These are phyloP conservation scores for Zaprionus vittiger DNA, from an alignment of 1,140 invertebrate genomes.

Conservation along the genomic window DNA sequence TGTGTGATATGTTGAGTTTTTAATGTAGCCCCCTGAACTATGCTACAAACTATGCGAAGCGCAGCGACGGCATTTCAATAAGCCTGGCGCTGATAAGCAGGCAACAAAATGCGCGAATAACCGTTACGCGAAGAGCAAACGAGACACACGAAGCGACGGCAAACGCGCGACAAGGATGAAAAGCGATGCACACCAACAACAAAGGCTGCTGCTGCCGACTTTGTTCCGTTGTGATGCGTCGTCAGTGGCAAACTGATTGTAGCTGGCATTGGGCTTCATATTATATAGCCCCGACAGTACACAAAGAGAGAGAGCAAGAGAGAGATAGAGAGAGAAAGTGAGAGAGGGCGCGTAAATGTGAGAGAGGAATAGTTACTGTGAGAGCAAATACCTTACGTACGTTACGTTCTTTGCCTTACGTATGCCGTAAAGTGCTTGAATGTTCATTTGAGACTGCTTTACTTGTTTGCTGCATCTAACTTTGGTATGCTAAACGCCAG, in stretches of 20 bases:
- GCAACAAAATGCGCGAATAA: slow-evolving; percentile 20
- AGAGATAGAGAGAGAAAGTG: not conserved
- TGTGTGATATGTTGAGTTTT: slow-evolving; percentile 57
- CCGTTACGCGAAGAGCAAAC: slow-evolving; percentile 14
- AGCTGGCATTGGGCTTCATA: slow-evolving; percentile 15
- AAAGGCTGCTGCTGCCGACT: slow-evolving; percentile 39
- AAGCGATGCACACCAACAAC: not conserved
- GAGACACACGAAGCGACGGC: slow-evolving; percentile 12
- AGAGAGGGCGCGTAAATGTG: not conserved
- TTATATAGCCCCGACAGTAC: slow-evolving; percentile 53
- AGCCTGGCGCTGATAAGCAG: slow-evolving; percentile 51
- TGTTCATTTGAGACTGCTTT: slow-evolving; percentile 40
- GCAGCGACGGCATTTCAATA: slow-evolving; percentile 63
- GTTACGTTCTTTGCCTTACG: slow-evolving; percentile 7
- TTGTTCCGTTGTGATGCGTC: slow-evolving; percentile 43
- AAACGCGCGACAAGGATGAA: slow-evolving; percentile 16
- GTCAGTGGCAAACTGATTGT: slow-evolving; percentile 67
- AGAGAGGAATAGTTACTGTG: not conserved
- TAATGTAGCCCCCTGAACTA: slow-evolving; percentile 35
- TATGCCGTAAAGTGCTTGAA: slow-evolving; percentile 16
- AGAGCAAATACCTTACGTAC: not conserved
- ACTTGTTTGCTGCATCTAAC: slow-evolving; percentile 5
- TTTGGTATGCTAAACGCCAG: slow-evolving; percentile 48
- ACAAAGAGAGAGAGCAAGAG: not conserved
- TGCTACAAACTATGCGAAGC: slow-evolving; percentile 46